Evolutionary conservation across 2,113 vertebrate genomes (phyloP).

Genomic region (Varanus komodoensis): DNA sequence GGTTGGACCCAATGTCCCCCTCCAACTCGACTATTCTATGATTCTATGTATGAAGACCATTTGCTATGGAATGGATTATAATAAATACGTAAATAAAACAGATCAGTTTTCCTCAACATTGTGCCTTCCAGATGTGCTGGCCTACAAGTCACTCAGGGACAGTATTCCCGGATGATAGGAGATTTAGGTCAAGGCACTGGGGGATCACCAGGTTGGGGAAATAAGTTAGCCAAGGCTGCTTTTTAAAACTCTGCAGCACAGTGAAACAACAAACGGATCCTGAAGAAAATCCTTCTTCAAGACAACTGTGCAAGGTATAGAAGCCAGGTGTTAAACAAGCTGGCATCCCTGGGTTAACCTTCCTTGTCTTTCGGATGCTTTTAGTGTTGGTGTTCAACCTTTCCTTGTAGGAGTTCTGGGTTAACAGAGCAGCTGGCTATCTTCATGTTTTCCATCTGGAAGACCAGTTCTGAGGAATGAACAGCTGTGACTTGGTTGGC

Average conservation of each 20-base stretch:
- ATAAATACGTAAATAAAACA: no score
- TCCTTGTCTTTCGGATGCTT: neutral
- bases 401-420: neutral
- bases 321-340: neutral
- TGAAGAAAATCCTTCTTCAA: neutral
- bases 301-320: neutral
- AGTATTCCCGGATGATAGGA: neutral
- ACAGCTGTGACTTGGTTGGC: conserved; percentile 1
- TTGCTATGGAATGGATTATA: no score
- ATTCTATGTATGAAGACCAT: no score
- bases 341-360: neutral
- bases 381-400: neutral
- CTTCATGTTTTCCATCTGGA: conserved; percentile 3
- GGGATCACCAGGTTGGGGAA: no score
- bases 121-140: neutral
- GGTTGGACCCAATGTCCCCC: no score
- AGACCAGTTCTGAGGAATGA: conserved; percentile 22
- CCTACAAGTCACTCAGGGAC: neutral
- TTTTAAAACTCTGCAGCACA: neutral
- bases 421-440: neutral
- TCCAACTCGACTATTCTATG: no score
- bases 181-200: no score
- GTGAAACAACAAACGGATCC: neutral
- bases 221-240: neutral
- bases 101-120: neutral